Evolutionary conservation across 2,797 vertebrate species (phyloP).

Genomic region (Brotula barbata): DNA sequence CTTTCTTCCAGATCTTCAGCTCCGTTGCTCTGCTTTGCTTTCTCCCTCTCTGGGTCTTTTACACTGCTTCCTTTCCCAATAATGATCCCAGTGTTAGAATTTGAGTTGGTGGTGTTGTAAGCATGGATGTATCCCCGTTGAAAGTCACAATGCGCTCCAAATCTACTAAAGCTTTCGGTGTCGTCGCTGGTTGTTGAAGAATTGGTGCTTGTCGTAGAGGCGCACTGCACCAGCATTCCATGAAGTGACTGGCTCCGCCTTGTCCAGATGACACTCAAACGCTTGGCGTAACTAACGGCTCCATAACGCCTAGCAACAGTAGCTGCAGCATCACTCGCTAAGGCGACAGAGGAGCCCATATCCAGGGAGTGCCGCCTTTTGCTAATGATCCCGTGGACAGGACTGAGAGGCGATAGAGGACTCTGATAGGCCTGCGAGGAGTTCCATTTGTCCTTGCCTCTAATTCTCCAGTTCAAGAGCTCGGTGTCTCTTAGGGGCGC

Average conservation of each 20-base stretch:
- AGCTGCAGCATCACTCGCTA: conserved; percentile 73
- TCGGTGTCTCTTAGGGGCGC: conserved; percentile 66
- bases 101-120: conserved; percentile 80
- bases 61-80: conserved; percentile 50
- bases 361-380: conserved; percentile 74
- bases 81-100: conserved; percentile 72
- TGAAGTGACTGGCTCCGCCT: conserved; percentile 91
- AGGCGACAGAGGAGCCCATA: conserved; percentile 73
- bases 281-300: conserved; percentile 82
- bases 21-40: conserved; percentile 39
- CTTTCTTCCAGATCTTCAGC: conserved; percentile 70
- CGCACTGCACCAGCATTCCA: conserved; percentile 86
- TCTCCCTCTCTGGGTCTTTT: conserved; percentile 80
- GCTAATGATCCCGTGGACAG: conserved; percentile 57
- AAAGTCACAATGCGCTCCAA: conserved; percentile 52
- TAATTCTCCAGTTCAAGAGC: conserved; percentile 70
- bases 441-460: conserved; percentile 74
- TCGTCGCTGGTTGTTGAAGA: conserved; percentile 68
- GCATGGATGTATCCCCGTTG: conserved; percentile 76
- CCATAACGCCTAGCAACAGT: conserved; percentile 82
- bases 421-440: conserved; percentile 76
- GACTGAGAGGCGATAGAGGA: conserved; percentile 63
- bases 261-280: conserved; percentile 88
- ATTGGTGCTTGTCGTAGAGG: conserved; percentile 71
- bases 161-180: conserved; percentile 27